These are phyloP conservation scores for Selenia dentaria DNA, from an alignment of 2,888 invertebrate genomes.

Conservation along the genomic window DNA sequence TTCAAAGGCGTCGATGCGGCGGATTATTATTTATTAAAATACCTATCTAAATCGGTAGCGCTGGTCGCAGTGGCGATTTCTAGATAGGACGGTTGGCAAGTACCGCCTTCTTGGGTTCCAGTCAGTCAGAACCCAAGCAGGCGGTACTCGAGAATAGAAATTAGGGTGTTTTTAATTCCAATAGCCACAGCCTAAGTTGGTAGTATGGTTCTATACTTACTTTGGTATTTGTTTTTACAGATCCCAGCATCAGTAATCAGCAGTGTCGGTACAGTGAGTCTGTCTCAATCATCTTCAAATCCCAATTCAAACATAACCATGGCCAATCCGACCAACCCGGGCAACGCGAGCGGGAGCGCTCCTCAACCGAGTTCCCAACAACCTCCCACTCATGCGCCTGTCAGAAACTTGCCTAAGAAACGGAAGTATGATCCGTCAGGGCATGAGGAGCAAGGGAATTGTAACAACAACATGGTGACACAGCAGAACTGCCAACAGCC, in stretches of 20 bases:
- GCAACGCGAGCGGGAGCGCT: slow-evolving; percentile 59
- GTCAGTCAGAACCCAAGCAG: too few relatives aligned
- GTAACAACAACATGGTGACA: slow-evolving; percentile 68
- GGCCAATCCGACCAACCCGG: slow-evolving; percentile 78
- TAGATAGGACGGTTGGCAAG: too few relatives aligned
- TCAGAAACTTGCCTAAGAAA: slow-evolving; percentile 96
- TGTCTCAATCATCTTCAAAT: slow-evolving; percentile 71
- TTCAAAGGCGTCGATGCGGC: too few relatives aligned
- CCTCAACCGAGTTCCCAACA: slow-evolving; percentile 60
- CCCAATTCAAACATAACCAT: slow-evolving; percentile 68
- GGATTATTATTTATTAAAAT: too few relatives aligned
- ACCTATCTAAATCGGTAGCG: too few relatives aligned
- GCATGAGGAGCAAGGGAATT: slow-evolving; percentile 85
- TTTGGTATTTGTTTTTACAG: slow-evolving; percentile 51
- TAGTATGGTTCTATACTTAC: too few relatives aligned
- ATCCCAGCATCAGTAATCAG: slow-evolving; percentile 85
- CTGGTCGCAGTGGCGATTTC: too few relatives aligned
- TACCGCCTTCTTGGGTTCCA: too few relatives aligned
- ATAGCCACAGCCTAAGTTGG: too few relatives aligned
- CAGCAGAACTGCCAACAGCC: slow-evolving; percentile 29
- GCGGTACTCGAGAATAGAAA: too few relatives aligned
- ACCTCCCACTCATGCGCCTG: slow-evolving; percentile 82
- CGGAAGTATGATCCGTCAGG: slow-evolving; percentile 93
- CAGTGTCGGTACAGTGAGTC: slow-evolving; percentile 83
- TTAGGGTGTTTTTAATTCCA: too few relatives aligned